Evolutionary conservation across 1,140 invertebrate genomes (phyloP).

Genomic region (Danaus melanippus): DNA sequence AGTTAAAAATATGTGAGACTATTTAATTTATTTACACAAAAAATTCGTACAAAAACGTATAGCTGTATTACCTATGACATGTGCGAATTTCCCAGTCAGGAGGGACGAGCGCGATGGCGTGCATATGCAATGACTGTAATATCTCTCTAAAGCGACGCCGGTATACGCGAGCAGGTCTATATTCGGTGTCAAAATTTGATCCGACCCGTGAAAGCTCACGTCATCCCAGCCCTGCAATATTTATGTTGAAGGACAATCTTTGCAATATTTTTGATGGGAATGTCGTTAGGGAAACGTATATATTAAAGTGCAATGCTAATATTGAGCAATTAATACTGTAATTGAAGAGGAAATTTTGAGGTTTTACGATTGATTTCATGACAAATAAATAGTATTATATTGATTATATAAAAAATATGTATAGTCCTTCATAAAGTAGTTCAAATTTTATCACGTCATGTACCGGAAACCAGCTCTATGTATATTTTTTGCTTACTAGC

Average conservation of each 20-base stretch:
- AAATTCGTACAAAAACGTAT: neutral
- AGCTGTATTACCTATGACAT: slow-evolving; percentile 75
- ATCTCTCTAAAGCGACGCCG: slow-evolving; percentile 77
- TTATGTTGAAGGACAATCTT: neutral
- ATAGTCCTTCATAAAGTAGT: no score
- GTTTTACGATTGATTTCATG: no score
- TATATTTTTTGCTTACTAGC: no score
- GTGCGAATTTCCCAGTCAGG: slow-evolving; percentile 87
- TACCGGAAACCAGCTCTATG: no score
- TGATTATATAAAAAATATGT: no score
- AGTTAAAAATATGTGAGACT: neutral
- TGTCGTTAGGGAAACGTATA: no score
- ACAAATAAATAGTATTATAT: no score
- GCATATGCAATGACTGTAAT: slow-evolving; percentile 82
- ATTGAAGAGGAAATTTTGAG: no score
- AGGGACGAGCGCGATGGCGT: slow-evolving; percentile 84
- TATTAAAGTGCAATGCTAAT: no score
- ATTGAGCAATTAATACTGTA: no score
- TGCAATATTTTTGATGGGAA: no score
- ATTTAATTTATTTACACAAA: slow-evolving; percentile 4
- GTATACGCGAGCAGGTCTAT: slow-evolving; percentile 86
- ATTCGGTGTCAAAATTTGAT: slow-evolving; percentile 88
- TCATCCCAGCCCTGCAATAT: slow-evolving; percentile 87
- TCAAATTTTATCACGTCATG: no score
- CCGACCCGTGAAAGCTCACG: slow-evolving; percentile 89